Base-by-base conservation (phyloP, 2,113 vertebrate species). In the Antechinus stuartii region DNA sequence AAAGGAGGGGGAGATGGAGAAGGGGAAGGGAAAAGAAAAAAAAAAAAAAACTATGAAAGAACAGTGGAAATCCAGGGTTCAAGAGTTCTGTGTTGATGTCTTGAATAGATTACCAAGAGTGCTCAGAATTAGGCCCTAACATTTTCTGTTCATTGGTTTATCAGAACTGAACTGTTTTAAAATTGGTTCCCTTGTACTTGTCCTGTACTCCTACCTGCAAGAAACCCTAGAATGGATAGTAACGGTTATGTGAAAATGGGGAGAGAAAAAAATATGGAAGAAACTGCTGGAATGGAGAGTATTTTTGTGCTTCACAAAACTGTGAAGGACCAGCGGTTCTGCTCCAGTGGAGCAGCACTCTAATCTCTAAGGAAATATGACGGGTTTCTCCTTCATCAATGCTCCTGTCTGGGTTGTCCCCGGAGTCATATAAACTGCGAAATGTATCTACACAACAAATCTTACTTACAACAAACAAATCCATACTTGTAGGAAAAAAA, bases 391-490 rank as follows among this genome's bases (percentile, higher is more conserved):
- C 96, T 94, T 97, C 89, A 97, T 97, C 97, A 97, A 98, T 98
- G 97, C 96, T 97, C 97, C 98, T 49, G 54, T 97, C 95, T 98
- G 97, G 98, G 97, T 98, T 98, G 97, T 96, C 97, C 98, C 96
- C 97, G 96, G 97, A 97, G 98, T 98, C 98, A 97, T 98, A 97
- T 98, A 98, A 97, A 93, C 98, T 98, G 97, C 98, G 98, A 98
- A 98, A 97, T 98, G 98, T 98, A 97, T 98, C 98, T 98, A 96
- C 98, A 98, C 97, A 98, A 98, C 97, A 98, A 98, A 97, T 95
- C 94, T 98, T 98, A 97, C 97, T 98, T 98, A 97, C 97, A 98
- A 98, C 97, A 98, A 98, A 94, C 96, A 98, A 98, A 98, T 95
- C 93, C 92, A 54, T 98, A 98, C 98, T 97, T 98, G 98, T 98